Evolutionary conservation across 2,113 vertebrate genomes (phyloP), one percentile per base, ranked within the genome.

Genomic region (Poecilia latipinna): DNA sequence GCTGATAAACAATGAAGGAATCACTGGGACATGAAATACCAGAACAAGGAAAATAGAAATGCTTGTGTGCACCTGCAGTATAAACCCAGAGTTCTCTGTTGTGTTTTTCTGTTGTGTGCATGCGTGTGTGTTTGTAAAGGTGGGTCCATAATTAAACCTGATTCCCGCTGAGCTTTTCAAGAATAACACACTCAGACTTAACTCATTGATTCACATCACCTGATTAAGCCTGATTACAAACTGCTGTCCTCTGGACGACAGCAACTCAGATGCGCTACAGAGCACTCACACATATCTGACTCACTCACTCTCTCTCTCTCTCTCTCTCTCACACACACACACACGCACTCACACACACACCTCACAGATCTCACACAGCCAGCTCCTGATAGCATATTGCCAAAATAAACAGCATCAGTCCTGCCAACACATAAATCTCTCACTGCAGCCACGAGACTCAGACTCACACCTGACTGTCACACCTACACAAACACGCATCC

Each of bases 371-470:
- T 37, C 48, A n/a, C 69, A 69, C 42, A 74, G 0, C 22, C 57
- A 67, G 17, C 76, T 80, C 69, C 72, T 77, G 66, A 69, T 73
- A 85, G 74, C 80, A 81, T 85, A 83, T 87, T 89, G 78, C 80
- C 82, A 89, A 90, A 90, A 92, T 89, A 89, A 92, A 89, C 90
- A 91, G 74, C 84, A 90, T 87, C 88, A 85, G 70, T 67, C 72
- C 66, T 86, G 82, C 86, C 86, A 89, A 86, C 83, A 86, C 76
- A 70, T 77, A 79, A 64, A 80, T 82, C 76, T 84, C 85, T 77
- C 70, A 69, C 82, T 76, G 86, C 28, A 68, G 76, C 64, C 26
- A 28, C 66, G 64, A 67, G 32, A 77, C 82, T 78, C 70, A 73
- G 72, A 85, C 79, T 82, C 77, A 82, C 82, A 87, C 83, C 86